A percentile compares a stretch with the other conserved stretches of the same genome.
Evolutionary conservation across 2,113 vertebrate species (phyloP).

Genomic region (Lepisosteus osseus): DNA sequence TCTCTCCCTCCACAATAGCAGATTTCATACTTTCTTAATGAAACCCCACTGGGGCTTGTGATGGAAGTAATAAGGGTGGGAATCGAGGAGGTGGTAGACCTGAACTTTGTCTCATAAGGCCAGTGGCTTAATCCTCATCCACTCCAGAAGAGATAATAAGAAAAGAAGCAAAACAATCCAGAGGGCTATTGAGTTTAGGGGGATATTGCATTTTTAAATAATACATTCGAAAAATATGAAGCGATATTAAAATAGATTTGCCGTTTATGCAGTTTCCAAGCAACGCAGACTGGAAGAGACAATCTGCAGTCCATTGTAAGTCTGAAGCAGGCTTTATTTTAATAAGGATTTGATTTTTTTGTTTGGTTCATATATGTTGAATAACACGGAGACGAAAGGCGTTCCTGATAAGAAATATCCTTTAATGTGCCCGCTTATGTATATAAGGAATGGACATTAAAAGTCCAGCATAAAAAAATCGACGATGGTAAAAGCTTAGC

Average conservation of each 20-base stretch:
- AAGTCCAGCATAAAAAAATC: too few species aligned
- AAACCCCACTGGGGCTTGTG: constrained; percentile 26
- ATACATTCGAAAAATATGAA: constrained; percentile 48
- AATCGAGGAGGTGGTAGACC: not conserved
- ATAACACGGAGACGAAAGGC: too few species aligned
- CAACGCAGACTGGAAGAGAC: constrained; percentile 37
- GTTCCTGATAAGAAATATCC: too few species aligned
- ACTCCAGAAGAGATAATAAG: not conserved
- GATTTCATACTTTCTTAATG: not conserved
- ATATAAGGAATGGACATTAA: too few species aligned
- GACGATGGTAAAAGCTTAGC: too few species aligned
- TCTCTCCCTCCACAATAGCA: not conserved
- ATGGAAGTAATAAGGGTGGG: constrained; percentile 4
- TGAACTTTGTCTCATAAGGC: not conserved
- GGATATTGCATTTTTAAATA: constrained; percentile 50
- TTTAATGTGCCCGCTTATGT: too few species aligned
- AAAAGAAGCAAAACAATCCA: constrained; percentile 41
- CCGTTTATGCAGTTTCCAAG: constrained; percentile 47
- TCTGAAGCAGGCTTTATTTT: constrained; percentile 18
- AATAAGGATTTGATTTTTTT: constrained; percentile 1
- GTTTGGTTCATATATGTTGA: not conserved
- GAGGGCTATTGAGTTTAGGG: constrained; percentile 30
- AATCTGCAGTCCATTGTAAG: constrained; percentile 12
- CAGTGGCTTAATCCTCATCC: not conserved
- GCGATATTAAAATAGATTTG: constrained; percentile 51